Evolutionary conservation across 2,888 invertebrate species (phyloP).

Genomic region (Orchestes rusci): DNA sequence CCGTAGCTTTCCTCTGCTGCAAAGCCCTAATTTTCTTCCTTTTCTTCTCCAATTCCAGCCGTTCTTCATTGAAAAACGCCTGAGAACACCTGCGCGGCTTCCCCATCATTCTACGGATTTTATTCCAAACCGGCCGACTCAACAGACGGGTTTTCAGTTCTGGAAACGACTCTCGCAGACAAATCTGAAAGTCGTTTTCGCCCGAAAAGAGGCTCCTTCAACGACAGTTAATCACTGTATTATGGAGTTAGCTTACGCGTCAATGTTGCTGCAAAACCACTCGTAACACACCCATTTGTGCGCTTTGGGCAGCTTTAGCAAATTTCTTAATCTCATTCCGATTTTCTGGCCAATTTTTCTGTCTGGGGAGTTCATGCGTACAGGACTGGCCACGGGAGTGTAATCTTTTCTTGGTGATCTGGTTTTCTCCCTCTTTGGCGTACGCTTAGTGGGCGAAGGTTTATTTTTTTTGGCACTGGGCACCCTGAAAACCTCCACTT

Average conservation of each 20-base stretch:
- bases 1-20: slow-evolving; percentile 83
- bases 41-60: slow-evolving; percentile 82
- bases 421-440: slow-evolving; percentile 32
- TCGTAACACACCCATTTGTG: slow-evolving; percentile 99
- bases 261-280: slow-evolving; percentile 99
- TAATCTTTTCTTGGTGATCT: slow-evolving; percentile 35
- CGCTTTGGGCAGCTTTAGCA: slow-evolving; percentile 94
- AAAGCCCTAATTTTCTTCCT: slow-evolving; percentile 82
- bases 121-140: slow-evolving; percentile 90
- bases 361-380: slow-evolving; percentile 58
- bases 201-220: slow-evolving; percentile 76
- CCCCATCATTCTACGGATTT: slow-evolving; percentile 92
- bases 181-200: slow-evolving; percentile 94
- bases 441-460: slow-evolving; percentile 44
- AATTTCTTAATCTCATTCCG: slow-evolving; percentile 80
- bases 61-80: slow-evolving; percentile 93
- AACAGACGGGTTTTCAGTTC: slow-evolving; percentile 77
- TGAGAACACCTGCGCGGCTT: slow-evolving; percentile 92
- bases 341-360: slow-evolving; percentile 83
- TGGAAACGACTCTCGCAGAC: slow-evolving; percentile 90
- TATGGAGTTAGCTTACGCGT: slow-evolving; percentile 48
- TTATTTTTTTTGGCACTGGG: slow-evolving; percentile 63
- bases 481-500: slow-evolving; percentile 48
- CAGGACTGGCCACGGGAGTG: slow-evolving; percentile 45
- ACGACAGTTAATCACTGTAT: background rate